Percentiles rank a stretch among this genome's conserved stretches.
Evolutionary conservation across 1,140 invertebrate species (phyloP).

Genomic region (Drosophila busckii): DNA sequence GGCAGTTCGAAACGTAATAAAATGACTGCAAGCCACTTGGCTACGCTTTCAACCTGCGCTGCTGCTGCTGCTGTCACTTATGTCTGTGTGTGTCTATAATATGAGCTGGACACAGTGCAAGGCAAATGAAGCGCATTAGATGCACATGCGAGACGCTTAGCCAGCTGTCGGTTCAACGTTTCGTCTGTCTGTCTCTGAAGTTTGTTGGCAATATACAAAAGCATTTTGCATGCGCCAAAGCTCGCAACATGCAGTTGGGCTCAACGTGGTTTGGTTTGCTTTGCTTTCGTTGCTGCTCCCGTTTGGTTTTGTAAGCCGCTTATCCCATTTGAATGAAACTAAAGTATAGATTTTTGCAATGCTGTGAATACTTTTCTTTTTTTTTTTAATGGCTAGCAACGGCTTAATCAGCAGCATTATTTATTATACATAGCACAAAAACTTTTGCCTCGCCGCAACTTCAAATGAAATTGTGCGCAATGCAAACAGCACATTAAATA

Average conservation of each 20-base stretch:
- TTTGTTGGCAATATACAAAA: constrained; percentile 75
- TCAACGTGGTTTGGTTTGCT: constrained; percentile 12
- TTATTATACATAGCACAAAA: constrained; percentile 62
- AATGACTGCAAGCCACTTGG: constrained; percentile 32
- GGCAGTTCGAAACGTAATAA: constrained; percentile 65
- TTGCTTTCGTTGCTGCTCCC: background rate
- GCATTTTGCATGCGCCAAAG: constrained; percentile 64
- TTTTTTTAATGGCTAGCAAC: constrained; percentile 74
- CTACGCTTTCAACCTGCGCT: background rate
- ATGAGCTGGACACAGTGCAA: constrained; percentile 50
- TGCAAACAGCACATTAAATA: constrained; percentile 49
- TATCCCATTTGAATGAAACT: constrained; percentile 69
- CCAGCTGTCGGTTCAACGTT: constrained; percentile 6
- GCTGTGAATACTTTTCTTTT: constrained; percentile 74
- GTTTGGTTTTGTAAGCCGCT: constrained; percentile 60
- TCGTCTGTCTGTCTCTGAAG: constrained; percentile 32
- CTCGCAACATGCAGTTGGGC: constrained; percentile 33
- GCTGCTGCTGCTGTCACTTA: background rate
- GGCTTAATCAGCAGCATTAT: constrained; percentile 75
- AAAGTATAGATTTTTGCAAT: constrained; percentile 72
- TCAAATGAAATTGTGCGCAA: constrained; percentile 46
- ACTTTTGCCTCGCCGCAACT: constrained; percentile 43
- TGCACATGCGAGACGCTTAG: constrained; percentile 46
- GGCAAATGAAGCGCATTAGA: constrained; percentile 74
- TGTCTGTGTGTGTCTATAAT: constrained; percentile 17